A percentile compares a stretch with the other conserved stretches of the same genome.
Evolutionary conservation across 2,888 invertebrate species (phyloP).

Genomic region (Heliconius erato): DNA sequence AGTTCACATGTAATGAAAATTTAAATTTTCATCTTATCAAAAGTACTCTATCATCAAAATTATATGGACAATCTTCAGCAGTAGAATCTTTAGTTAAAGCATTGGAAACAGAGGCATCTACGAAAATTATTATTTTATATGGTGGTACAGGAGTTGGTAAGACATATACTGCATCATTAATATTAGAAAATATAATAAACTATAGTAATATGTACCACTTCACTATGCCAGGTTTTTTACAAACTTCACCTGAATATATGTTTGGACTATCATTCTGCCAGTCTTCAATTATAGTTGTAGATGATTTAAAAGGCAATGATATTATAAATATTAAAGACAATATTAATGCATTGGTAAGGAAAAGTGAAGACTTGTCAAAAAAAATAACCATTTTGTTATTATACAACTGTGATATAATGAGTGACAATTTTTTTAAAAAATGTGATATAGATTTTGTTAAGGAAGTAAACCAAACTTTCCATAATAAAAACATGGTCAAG

Average conservation of each 20-base stretch:
- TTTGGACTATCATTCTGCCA: slow-evolving; percentile 72
- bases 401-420: slow-evolving; percentile 69
- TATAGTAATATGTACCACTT: slow-evolving; percentile 77
- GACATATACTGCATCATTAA: slow-evolving; percentile 70
- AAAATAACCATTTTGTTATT: slow-evolving; percentile 72
- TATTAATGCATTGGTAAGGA: slow-evolving; percentile 64
- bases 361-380: slow-evolving; percentile 67
- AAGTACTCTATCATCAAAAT: slow-evolving; percentile 58
- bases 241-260: slow-evolving; percentile 67
- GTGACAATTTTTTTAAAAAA: slow-evolving; percentile 58
- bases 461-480: slow-evolving; percentile 61
- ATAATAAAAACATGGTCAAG: slow-evolving; percentile 62
- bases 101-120: slow-evolving; percentile 59
- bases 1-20: slow-evolving; percentile 65
- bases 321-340: slow-evolving; percentile 57
- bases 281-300: slow-evolving; percentile 70
- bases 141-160: slow-evolving; percentile 83
- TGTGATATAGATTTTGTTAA: slow-evolving; percentile 67
- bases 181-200: slow-evolving; percentile 65
- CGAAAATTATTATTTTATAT: slow-evolving; percentile 73
- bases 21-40: slow-evolving; percentile 60
- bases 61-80: slow-evolving; percentile 74
- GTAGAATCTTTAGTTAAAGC: slow-evolving; percentile 62
- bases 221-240: slow-evolving; percentile 73
- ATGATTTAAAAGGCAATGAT: slow-evolving; percentile 69